These are phyloP conservation scores for Eurytoma adleriae DNA, from an alignment of 2,888 invertebrate genomes.

Conservation along the genomic window DNA sequence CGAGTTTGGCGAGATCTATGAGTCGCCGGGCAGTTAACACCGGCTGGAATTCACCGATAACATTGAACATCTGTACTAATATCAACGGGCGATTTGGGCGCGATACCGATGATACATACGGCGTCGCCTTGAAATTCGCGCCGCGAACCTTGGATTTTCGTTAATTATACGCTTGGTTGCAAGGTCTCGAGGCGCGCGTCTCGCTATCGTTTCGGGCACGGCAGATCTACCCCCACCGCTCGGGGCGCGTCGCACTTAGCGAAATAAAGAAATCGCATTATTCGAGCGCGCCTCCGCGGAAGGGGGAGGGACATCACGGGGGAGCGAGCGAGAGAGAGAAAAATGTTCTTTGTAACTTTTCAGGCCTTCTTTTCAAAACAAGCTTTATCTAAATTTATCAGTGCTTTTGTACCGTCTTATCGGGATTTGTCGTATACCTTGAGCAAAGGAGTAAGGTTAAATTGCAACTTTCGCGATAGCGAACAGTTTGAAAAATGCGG, in stretches of 20 bases:
- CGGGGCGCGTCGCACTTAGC: background rate
- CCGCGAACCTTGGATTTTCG: constrained; percentile 38
- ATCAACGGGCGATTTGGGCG: constrained; percentile 15
- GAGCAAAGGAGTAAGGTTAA: constrained; percentile 51
- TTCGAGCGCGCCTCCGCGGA: background rate
- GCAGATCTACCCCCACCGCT: background rate
- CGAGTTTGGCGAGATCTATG: constrained; percentile 30
- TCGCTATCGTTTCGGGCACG: background rate
- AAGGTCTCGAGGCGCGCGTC: constrained; percentile 25
- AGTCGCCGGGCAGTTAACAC: background rate
- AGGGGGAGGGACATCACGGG: background rate
- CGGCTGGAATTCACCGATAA: constrained; percentile 43
- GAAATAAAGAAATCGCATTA: constrained; percentile 40
- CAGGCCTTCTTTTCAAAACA: constrained; percentile 64
- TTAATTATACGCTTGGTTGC: constrained; percentile 39
- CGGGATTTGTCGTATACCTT: constrained; percentile 62
- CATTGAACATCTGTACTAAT: constrained; percentile 50
- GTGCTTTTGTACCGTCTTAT: constrained; percentile 67
- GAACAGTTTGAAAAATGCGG: constrained; percentile 50
- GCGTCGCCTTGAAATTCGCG: constrained; percentile 44
- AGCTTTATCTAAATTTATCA: constrained; percentile 71
- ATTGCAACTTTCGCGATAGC: constrained; percentile 51
- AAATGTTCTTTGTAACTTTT: constrained; percentile 58
- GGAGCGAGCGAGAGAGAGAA: constrained; percentile 24
- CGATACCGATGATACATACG: constrained; percentile 27